phyloP scores from a whole-genome alignment of 2,888 invertebrate genomes.

The Andrena praecox region DNA sequence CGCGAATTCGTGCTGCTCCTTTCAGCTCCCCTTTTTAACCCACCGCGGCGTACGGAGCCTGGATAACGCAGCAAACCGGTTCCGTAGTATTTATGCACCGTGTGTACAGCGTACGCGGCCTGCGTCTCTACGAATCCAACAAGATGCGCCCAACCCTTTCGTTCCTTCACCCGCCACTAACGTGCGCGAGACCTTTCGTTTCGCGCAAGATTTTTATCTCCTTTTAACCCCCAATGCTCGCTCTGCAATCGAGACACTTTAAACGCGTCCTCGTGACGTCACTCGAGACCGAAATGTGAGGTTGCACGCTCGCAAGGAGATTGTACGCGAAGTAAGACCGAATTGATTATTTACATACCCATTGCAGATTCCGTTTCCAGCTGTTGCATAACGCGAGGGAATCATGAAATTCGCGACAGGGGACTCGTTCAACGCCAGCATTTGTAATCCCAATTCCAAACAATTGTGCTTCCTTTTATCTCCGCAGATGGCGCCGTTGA shows the following conservation, averaged over 20 bases:
- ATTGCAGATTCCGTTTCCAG: not conserved
- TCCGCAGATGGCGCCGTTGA: not conserved
- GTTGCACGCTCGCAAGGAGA: not conserved
- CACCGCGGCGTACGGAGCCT: slow-evolving; percentile 47
- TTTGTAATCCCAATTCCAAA: not conserved
- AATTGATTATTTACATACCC: not conserved
- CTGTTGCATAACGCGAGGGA: not conserved
- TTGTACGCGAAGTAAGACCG: not conserved
- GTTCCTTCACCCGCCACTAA: slow-evolving; percentile 14
- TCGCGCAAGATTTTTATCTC: not conserved
- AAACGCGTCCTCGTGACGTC: not conserved
- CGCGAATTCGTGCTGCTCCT: slow-evolving; percentile 75
- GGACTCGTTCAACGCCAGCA: not conserved
- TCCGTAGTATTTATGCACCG: slow-evolving; percentile 60
- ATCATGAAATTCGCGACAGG: not conserved
- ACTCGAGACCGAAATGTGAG: not conserved
- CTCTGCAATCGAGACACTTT: not conserved
- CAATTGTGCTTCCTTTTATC: not conserved
- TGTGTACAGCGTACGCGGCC: slow-evolving; percentile 38
- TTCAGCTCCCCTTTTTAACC: slow-evolving; percentile 63
- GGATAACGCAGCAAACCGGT: slow-evolving; percentile 67
- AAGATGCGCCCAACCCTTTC: slow-evolving; percentile 37
- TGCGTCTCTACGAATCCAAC: slow-evolving; percentile 45
- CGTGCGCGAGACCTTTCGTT: slow-evolving; percentile 10
- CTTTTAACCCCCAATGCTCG: slow-evolving; percentile 2